phyloP scores from a whole-genome alignment of 1,140 invertebrate genomes.

The Hesperophylax magnus region DNA sequence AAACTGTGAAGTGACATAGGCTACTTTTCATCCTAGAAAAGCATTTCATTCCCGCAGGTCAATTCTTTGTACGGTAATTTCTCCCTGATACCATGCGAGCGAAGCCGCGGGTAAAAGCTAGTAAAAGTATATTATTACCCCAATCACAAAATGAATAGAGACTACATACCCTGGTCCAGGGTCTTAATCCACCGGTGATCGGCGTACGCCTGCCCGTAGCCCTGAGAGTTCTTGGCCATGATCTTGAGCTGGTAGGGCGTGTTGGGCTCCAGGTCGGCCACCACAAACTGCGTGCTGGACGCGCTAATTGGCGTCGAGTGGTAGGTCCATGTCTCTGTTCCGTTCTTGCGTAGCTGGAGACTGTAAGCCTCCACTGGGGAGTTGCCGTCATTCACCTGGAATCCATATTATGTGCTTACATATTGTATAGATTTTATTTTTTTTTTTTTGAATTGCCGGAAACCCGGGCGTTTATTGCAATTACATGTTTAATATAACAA shows the following conservation, averaged over 20 bases:
- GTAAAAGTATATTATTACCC: too few relatives aligned
- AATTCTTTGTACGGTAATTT: too few relatives aligned
- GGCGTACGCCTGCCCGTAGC: conserved; percentile 66
- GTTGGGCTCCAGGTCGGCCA: conserved; percentile 74
- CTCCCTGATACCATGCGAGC: too few relatives aligned
- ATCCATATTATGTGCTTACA: not conserved
- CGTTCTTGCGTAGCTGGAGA: conserved; percentile 75
- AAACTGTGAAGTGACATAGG: too few relatives aligned
- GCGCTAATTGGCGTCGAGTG: conserved; percentile 71
- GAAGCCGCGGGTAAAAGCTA: too few relatives aligned
- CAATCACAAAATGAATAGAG: not conserved
- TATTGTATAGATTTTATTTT: too few relatives aligned
- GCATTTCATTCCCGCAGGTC: too few relatives aligned
- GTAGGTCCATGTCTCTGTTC: conserved; percentile 67
- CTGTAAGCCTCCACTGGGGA: conserved; percentile 77
- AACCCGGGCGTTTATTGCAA: too few relatives aligned
- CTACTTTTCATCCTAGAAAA: too few relatives aligned
- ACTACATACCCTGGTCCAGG: conserved; percentile 65
- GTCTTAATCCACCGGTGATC: conserved; percentile 73
- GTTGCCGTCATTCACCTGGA: conserved; percentile 78
- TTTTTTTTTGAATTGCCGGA: too few relatives aligned
- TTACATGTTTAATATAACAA: too few relatives aligned
- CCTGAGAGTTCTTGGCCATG: conserved; percentile 71
- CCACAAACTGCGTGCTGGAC: conserved; percentile 75
- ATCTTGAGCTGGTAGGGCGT: conserved; percentile 75